Percentiles rank a stretch among this genome's conserved stretches.
phyloP scores from a whole-genome alignment of 2,888 invertebrate genomes.

The Dioctria rufipes region DNA sequence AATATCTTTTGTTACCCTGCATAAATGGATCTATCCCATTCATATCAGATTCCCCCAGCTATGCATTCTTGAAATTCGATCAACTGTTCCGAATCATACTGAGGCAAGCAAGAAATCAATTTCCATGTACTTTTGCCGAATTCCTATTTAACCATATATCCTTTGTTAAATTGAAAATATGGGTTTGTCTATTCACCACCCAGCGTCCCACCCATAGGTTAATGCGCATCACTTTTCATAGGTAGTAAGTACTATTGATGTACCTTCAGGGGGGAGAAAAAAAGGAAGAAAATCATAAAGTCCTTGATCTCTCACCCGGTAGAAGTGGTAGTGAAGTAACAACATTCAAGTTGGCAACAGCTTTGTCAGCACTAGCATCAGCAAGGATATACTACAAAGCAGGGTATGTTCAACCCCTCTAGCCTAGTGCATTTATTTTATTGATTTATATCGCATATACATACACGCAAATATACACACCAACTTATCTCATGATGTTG shows the following conservation, averaged over 20 bases:
- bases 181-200: background rate
- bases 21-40: background rate
- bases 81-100: background rate
- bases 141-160: background rate
- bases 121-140: slow-evolving; percentile 4
- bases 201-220: background rate
- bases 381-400: background rate
- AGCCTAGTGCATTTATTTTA: background rate
- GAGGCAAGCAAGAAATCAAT: slow-evolving; percentile 15
- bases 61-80: background rate
- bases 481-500: background rate
- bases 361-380: background rate
- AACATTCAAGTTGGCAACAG: background rate
- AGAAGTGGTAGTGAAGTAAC: background rate
- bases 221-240: background rate
- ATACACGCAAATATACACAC: background rate
- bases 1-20: background rate
- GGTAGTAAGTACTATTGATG: background rate
- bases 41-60: background rate
- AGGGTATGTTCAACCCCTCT: background rate
- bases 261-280: background rate
- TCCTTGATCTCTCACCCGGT: background rate
- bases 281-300: background rate
- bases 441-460: background rate
- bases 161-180: slow-evolving; percentile 1